A percentile compares a stretch with the other conserved stretches of the same genome.
phyloP scores from a whole-genome alignment of 1,140 invertebrate genomes.

The Tetranychus cinnabarinus region DNA sequence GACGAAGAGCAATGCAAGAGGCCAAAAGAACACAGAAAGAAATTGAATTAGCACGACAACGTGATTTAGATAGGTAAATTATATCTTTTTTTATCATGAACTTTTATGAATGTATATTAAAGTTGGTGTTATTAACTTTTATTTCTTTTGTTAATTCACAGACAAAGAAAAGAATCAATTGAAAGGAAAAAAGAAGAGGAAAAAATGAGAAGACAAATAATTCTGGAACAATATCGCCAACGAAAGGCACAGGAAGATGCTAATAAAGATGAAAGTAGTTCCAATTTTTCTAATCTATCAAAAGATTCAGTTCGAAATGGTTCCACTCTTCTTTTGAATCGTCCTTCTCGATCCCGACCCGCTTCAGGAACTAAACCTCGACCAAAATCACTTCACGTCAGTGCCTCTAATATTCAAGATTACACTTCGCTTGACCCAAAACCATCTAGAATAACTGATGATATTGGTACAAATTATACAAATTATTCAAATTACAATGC shows the following conservation, averaged over 20 bases:
- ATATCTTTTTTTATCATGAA: background rate
- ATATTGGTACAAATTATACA: background rate
- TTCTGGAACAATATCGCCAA: slow-evolving; percentile 78
- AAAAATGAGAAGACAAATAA: slow-evolving; percentile 50
- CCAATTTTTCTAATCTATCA: background rate
- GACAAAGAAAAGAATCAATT: slow-evolving; percentile 57
- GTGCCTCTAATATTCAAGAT: background rate
- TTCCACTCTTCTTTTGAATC: slow-evolving; percentile 5
- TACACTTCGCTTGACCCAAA: background rate
- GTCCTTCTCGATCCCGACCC: background rate
- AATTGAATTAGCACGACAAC: slow-evolving; percentile 43
- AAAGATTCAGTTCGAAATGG: background rate
- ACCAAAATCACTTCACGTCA: slow-evolving; percentile 14
- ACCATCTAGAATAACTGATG: background rate
- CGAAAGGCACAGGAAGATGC: slow-evolving; percentile 83
- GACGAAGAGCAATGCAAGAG: slow-evolving; percentile 64
- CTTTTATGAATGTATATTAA: background rate
- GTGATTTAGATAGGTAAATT: slow-evolving; percentile 27
- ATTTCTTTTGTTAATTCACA: slow-evolving; percentile 15
- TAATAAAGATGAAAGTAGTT: slow-evolving; percentile 9
- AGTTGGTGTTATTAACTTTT: background rate
- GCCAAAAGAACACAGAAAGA: slow-evolving; percentile 39
- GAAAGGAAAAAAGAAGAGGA: slow-evolving; percentile 72
- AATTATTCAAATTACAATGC: slow-evolving; percentile 2
- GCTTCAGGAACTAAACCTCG: slow-evolving; percentile 10